Evolutionary conservation across 2,113 vertebrate species (phyloP).

Genomic region (Paratilapia polleni): DNA sequence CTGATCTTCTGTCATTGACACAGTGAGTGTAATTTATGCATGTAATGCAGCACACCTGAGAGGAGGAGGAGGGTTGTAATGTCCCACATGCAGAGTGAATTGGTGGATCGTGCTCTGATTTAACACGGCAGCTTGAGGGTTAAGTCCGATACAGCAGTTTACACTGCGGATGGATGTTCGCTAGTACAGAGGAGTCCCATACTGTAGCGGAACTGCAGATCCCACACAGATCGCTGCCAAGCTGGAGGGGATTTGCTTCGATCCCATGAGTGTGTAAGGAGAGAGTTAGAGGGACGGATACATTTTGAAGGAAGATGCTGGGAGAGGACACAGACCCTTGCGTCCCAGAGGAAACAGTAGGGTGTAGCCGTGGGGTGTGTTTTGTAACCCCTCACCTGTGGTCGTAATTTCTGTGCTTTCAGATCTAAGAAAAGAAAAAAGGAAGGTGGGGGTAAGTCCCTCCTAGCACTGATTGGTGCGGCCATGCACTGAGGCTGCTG

Average conservation of each 20-base stretch:
- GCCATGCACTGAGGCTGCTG: conserved; percentile 47
- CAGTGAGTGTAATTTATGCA: conserved; percentile 47
- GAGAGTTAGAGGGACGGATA: conserved; percentile 35
- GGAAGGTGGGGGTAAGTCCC: conserved; percentile 42
- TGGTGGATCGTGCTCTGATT: conserved; percentile 25
- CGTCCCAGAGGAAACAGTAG: conserved; percentile 15
- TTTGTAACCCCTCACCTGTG: conserved; percentile 65
- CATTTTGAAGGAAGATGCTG: conserved; percentile 40
- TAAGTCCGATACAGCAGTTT: conserved; percentile 84
- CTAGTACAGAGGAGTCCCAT: conserved; percentile 76
- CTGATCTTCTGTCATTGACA: conserved; percentile 3
- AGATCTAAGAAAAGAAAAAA: conserved; percentile 29
- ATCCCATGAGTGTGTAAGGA: conserved; percentile 44
- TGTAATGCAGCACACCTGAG: conserved; percentile 65
- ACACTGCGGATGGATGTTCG: conserved; percentile 82
- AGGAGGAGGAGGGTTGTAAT: conserved; percentile 16
- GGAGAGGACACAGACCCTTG: conserved; percentile 26
- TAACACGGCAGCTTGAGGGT: conserved; percentile 61
- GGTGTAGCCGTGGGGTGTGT: conserved; percentile 33
- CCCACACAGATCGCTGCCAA: conserved; percentile 74
- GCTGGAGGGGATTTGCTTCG: conserved; percentile 71
- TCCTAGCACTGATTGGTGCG: conserved; percentile 48
- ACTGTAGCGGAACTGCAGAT: conserved; percentile 80
- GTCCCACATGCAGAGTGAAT: conserved; percentile 33
- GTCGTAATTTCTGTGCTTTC: conserved; percentile 53